Base-by-base conservation (phyloP, 2,888 invertebrate species). In the Patella ulyssiponensis region DNA sequence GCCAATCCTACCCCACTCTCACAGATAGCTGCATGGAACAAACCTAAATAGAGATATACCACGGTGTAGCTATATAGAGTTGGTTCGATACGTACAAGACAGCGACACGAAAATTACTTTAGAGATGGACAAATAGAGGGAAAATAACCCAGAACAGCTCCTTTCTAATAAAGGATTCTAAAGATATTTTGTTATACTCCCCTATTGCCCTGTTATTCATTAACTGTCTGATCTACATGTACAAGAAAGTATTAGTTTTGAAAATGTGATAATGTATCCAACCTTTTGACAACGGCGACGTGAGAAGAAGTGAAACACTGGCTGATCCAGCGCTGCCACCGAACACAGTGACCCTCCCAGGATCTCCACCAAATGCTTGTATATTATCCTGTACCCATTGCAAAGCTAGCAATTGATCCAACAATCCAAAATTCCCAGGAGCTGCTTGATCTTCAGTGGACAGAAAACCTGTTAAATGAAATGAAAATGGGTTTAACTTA, bases 341-440 rank as follows among this genome's bases (percentile, higher is more conserved):
- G 14, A 64, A 64, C 14, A 14, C 64, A 12, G 64, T 64, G 20
- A 64, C 64, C 23, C 64, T 20, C 20, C 64, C 64, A 64, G 64
- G 20, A 64, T 64, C 64, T 23, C 64, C 64, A 64, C 64, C 64
- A 64, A 64, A 64, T 23, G 20, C 64, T 23, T 23, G 20, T 23
- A 64, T 64, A 64, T 23, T 23, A 64, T 64, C 64, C 64, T 64
- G 64, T 64, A 64, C 64, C 64, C 64, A 64, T 23, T 64, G 20
- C 23, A 64, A 14, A 64, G 64, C 64, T 3, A 64, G 64, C 23
- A 64, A 23, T 14, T 64, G 64, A 64, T 64, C 64, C 15, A 64
- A 64, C 23, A 64, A 23, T 23, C 64, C 64, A 64, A 64, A 64
- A 64, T 64, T 64, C 11, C 64, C 64, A 11, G 64, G 64, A 20